Conservation (phyloP, 37 sponge, comb jelly and placozoan genomes). For the Cladorhizidae sp. region DNA sequence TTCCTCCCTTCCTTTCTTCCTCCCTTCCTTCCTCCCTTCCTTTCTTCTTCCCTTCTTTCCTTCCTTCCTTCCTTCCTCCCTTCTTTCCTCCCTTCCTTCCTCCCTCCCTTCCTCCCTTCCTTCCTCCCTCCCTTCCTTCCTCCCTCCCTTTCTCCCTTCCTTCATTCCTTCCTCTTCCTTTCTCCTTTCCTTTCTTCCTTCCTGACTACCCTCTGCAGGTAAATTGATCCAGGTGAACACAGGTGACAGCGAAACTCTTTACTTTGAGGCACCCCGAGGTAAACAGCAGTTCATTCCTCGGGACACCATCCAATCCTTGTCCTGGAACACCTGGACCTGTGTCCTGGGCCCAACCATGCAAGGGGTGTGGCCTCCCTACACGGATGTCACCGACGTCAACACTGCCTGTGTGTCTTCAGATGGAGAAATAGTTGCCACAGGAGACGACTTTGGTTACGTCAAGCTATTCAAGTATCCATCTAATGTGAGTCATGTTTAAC, state of each 20-base stretch:
- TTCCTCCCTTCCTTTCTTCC: too few relatives aligned
- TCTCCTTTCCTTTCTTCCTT: not conserved
- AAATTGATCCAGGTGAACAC: conserved; percentile 90
- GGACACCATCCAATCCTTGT: conserved; percentile 58
- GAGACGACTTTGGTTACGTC: conserved; percentile 97
- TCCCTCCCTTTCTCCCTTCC: not conserved
- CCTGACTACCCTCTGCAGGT: conserved; percentile 35
- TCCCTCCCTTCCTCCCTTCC: too few relatives aligned
- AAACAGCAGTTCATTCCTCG: conserved; percentile 79
- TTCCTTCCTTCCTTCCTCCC: too few relatives aligned
- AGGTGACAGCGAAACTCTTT: conserved; percentile 93
- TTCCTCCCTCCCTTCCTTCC: too few relatives aligned
- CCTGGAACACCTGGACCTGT: conserved; percentile 91
- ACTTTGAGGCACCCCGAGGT: conserved; percentile 92
- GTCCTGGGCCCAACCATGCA: conserved; percentile 67
- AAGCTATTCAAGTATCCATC: conserved; percentile 92
- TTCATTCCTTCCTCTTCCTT: not conserved
- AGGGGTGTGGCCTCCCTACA: conserved; percentile 91
- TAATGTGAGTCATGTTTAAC: conserved; percentile 45
- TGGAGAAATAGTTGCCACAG: conserved; percentile 86
- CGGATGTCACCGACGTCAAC: conserved; percentile 98
- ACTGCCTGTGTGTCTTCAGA: conserved; percentile 85
- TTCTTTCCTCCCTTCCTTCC: too few relatives aligned
- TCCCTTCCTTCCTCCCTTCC: too few relatives aligned
- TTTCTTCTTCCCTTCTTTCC: too few relatives aligned